phyloP scores from a whole-genome alignment of 2,888 invertebrate species.

The Eupithecia dodoneata region DNA sequence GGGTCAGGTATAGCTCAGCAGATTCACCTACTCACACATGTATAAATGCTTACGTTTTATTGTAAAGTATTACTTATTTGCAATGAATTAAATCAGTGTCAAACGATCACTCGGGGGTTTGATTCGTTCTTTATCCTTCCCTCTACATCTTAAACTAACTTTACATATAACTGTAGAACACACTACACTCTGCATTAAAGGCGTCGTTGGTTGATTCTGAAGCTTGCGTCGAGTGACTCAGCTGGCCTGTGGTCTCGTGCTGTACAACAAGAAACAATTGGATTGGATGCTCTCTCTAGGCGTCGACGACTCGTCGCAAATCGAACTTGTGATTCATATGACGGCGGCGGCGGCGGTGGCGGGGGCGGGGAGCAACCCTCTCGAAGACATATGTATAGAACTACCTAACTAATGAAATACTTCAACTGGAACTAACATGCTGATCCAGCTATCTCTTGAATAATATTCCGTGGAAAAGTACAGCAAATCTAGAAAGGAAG shows the following conservation, averaged over 20 bases:
- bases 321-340: constrained; percentile 35
- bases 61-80: too few relatives aligned
- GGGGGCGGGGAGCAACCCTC: constrained; percentile 18
- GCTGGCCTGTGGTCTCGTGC: constrained; percentile 10
- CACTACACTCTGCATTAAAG: too few relatives aligned
- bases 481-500: background rate
- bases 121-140: too few relatives aligned
- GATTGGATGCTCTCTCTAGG: constrained; percentile 3
- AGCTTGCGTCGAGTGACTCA: constrained; percentile 5
- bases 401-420: constrained; percentile 17
- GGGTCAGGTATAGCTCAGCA: too few relatives aligned
- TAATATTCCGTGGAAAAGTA: background rate
- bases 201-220: background rate
- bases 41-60: too few relatives aligned
- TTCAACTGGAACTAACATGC: constrained; percentile 4
- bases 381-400: background rate
- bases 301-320: constrained; percentile 27
- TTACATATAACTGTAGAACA: too few relatives aligned
- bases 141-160: too few relatives aligned
- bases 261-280: constrained; percentile 24
- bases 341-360: background rate
- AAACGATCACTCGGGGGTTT: too few relatives aligned
- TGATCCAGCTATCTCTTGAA: background rate
- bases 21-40: too few relatives aligned
- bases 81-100: too few relatives aligned